Percentiles rank a stretch among this genome's conserved stretches.
phyloP scores from a whole-genome alignment of 2,797 vertebrate genomes.

The Gymnopithys bicolor region DNA sequence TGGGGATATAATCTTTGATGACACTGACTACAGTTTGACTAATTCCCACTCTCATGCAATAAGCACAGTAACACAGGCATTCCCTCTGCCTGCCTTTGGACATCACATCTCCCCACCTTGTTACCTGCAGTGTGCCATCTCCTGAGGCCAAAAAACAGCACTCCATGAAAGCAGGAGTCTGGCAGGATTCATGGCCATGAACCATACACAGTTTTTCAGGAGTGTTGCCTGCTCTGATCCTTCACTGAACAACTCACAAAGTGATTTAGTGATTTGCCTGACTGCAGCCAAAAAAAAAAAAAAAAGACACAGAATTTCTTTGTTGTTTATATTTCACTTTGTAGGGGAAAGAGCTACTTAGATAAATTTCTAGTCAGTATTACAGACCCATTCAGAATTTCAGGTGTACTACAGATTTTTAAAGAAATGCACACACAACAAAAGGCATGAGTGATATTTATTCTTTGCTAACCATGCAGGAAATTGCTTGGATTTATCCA shows the following conservation, averaged over 20 bases:
- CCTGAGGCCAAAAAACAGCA: background rate
- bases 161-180: background rate
- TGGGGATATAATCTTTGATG: background rate
- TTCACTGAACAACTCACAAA: background rate
- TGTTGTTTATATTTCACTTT: background rate
- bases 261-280: background rate
- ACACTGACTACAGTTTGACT: background rate
- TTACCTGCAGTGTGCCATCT: too few species aligned
- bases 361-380: background rate
- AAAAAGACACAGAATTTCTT: background rate
- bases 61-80: fast-evolving
- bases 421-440: background rate
- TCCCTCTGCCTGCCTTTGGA: background rate
- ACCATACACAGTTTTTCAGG: background rate
- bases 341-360: background rate
- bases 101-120: fast-evolving
- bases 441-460: background rate
- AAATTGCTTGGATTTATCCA: constrained; percentile 24
- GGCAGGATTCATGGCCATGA: background rate
- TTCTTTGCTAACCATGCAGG: background rate
- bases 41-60: background rate
- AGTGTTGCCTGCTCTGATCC: background rate
- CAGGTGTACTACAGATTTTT: background rate
- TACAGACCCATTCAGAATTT: background rate
- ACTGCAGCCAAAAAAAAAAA: background rate